Evolutionary conservation across 2,888 invertebrate genomes (phyloP).

Genomic region (Caenorhabditis becei): DNA sequence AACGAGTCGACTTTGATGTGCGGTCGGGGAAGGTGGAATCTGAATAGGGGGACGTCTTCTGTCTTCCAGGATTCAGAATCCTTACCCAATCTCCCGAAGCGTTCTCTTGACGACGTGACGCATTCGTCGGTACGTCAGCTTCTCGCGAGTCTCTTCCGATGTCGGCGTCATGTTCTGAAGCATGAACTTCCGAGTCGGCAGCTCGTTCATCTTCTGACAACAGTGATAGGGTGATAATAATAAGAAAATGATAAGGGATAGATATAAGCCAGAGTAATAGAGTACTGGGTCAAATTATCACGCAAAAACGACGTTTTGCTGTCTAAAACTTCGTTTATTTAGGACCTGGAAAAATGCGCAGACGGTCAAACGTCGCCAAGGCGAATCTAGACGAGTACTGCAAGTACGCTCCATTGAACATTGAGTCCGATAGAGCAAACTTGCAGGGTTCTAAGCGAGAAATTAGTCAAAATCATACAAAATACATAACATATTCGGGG

Average conservation of each 20-base stretch:
- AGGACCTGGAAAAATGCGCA: background rate
- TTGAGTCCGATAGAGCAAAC: background rate
- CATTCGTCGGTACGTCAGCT: background rate
- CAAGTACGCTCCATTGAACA: background rate
- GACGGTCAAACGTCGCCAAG: slow-evolving; percentile 4
- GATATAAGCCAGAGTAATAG: slow-evolving; percentile 19
- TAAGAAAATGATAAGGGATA: too few species aligned
- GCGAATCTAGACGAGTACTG: background rate
- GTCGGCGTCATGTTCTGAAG: background rate
- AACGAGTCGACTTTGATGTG: background rate
- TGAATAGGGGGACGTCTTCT: background rate
- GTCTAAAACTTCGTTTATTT: background rate
- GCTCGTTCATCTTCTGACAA: background rate
- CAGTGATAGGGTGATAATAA: background rate
- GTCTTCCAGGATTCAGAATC: background rate
- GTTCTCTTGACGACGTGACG: background rate
- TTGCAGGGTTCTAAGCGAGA: background rate
- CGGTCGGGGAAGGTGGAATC: background rate
- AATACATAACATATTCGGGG: background rate
- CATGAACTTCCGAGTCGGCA: slow-evolving; percentile 4
- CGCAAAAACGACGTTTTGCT: background rate
- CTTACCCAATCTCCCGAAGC: slow-evolving; percentile 2
- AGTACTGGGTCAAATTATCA: background rate
- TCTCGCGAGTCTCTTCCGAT: background rate
- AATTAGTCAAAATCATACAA: background rate